Evolutionary conservation across 2,888 invertebrate species (phyloP), one percentile per base, ranked within the genome.

Genomic region (Thera britannica): DNA sequence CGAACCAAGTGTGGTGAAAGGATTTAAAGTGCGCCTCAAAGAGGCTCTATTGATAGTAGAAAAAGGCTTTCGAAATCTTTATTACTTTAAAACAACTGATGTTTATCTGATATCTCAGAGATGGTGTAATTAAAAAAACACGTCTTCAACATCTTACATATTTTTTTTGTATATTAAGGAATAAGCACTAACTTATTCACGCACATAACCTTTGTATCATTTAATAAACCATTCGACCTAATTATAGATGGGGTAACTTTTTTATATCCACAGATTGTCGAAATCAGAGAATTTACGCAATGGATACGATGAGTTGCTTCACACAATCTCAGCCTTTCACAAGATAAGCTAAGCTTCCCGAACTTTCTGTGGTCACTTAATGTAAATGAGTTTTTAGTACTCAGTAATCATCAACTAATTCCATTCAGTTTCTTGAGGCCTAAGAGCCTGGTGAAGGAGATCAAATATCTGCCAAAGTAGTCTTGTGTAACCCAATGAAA

Each of bases 281-380:
- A 62, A 58, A 58, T n/a, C 52, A 41, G 9, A 41, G 35, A 11
- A 52, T 57, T 62, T 52, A 36, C 46, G 61, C 52, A 66, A 62
- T 66, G 4, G 54, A 54, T 51, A n/a, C 35, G 57, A 35, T 55
- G 23, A 55, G 59, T 66, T 66, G 51, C 57, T 59, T 44, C 65
- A 65, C 23, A 38, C 38, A 41, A n/a, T 44, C 63, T 61, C 61
- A 23, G 61, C 52, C 61, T 58, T 62, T 66, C 57, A 61, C 56
- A 66, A 61, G 61, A 66, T 65, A 59, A 52, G 34, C 38, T 12
- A 4, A 56, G 49, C 34, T 58, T 59, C 58, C 54, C 55, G 23
- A 56, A 60, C 49, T 56, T 56, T 51, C 56, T 60, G 65, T 51
- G 65, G 60, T 65, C 56, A 64, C 44, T 58, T 58, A 34, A 36